Evolutionary conservation across 2,888 invertebrate species (phyloP).

Genomic region (Cremastobaeus sp.): DNA sequence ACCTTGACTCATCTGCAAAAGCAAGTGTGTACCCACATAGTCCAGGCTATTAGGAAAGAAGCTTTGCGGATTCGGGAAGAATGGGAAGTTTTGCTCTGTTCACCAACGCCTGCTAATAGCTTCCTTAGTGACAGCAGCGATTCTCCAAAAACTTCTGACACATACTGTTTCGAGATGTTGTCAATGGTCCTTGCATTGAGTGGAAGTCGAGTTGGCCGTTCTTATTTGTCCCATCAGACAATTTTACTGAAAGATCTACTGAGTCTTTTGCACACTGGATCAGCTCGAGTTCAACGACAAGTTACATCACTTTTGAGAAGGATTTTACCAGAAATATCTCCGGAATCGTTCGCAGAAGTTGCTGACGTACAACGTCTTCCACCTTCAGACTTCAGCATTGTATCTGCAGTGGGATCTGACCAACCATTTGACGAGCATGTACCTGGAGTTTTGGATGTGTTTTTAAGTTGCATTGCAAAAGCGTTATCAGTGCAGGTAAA

Average conservation of each 20-base stretch:
- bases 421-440: constrained; percentile 80
- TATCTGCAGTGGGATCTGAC: constrained; percentile 80
- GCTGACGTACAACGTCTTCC: constrained; percentile 86
- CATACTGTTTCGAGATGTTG: constrained; percentile 98
- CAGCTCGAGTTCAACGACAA: constrained; percentile 96
- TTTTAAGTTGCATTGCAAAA: constrained; percentile 94
- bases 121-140: constrained; percentile 78
- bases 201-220: constrained; percentile 93
- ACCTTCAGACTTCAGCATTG: constrained; percentile 87
- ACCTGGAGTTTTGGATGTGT: constrained; percentile 91
- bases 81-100: constrained; percentile 87
- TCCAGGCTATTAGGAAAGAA: constrained; percentile 94
- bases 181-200: constrained; percentile 96
- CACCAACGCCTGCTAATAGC: constrained; percentile 77
- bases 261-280: constrained; percentile 93
- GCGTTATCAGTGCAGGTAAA: constrained; percentile 94
- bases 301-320: constrained; percentile 91
- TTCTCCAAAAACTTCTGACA: constrained; percentile 83
- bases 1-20: constrained; percentile 95
- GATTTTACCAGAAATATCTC: constrained; percentile 93
- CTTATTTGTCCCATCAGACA: constrained; percentile 93
- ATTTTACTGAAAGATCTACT: constrained; percentile 91
- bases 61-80: constrained; percentile 91
- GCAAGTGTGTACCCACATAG: constrained; percentile 91
- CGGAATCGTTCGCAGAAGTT: constrained; percentile 88